Percentiles rank a stretch among this genome's conserved stretches.
These are phyloP conservation scores for Brachyhypopomus gauderio DNA, from an alignment of 2,113 vertebrate species.

Conservation along the genomic window DNA sequence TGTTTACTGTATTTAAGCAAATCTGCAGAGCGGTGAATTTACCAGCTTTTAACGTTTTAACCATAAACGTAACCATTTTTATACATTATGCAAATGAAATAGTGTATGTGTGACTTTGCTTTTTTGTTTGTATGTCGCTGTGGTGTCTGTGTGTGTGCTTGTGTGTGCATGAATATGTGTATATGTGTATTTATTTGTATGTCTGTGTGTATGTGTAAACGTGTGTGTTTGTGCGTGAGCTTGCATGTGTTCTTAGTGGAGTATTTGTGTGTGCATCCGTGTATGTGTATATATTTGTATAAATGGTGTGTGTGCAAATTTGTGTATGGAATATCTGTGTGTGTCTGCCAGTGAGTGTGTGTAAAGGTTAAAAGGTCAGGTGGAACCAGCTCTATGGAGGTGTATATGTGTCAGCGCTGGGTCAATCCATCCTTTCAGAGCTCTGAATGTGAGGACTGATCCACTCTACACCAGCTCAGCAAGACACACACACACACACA, in stretches of 20 bases:
- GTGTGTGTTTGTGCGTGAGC: not conserved
- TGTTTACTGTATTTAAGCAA: no score
- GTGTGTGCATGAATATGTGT: no score
- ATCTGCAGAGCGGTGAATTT: no score
- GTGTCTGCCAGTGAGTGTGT: not conserved
- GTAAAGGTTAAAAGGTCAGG: constrained; percentile 40
- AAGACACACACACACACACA: constrained; percentile 31
- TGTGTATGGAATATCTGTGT: not conserved
- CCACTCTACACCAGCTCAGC: constrained; percentile 43
- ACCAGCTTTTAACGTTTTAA: no score
- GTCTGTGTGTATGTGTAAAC: no score
- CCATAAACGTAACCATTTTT: no score
- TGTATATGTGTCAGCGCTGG: constrained; percentile 37
- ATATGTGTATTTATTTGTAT: no score
- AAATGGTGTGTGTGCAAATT: not conserved
- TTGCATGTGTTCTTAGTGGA: not conserved
- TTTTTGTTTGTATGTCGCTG: no score
- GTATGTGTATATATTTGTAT: not conserved
- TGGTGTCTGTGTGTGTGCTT: no score
- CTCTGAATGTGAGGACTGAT: constrained; percentile 38
- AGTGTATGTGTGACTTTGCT: no score
- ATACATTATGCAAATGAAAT: no score
- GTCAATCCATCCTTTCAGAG: constrained; percentile 46
- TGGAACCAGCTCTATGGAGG: constrained; percentile 29
- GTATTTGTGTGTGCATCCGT: not conserved